Conservation (phyloP, 2,797 vertebrate genomes). For the Buphagus erythrorhynchus region DNA sequence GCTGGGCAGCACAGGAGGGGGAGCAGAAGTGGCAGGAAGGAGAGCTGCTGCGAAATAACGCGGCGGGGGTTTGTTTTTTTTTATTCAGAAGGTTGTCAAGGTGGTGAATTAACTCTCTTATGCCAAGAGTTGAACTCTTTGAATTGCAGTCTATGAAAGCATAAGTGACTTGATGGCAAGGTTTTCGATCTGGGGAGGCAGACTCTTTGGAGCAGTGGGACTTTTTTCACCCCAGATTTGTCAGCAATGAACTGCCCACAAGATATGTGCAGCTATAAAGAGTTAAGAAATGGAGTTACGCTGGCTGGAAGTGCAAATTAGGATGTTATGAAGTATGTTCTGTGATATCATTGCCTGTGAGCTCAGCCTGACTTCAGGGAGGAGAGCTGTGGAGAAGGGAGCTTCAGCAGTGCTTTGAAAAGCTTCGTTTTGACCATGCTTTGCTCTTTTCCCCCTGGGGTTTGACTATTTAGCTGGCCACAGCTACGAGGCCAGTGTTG, state of each 20-base stretch:
- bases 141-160: neutral
- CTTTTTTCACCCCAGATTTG: neutral
- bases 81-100: neutral
- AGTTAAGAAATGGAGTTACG: neutral
- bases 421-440: neutral
- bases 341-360: neutral
- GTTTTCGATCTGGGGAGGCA: neutral
- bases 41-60: neutral
- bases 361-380: slow-evolving; percentile 8
- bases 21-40: neutral
- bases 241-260: neutral
- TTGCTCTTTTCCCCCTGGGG: neutral
- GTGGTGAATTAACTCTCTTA: neutral
- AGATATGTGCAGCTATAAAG: neutral
- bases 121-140: neutral
- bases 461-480: neutral
- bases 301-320: neutral
- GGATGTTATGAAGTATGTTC: neutral
- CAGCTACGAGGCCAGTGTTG: fast-evolving
- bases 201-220: neutral
- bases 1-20: neutral
- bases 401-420: neutral
- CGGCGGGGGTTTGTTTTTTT: fast-evolving
- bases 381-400: neutral
- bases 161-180: neutral